Conservation (phyloP, 1,140 invertebrate genomes). For the Drosophila navojoa region DNA sequence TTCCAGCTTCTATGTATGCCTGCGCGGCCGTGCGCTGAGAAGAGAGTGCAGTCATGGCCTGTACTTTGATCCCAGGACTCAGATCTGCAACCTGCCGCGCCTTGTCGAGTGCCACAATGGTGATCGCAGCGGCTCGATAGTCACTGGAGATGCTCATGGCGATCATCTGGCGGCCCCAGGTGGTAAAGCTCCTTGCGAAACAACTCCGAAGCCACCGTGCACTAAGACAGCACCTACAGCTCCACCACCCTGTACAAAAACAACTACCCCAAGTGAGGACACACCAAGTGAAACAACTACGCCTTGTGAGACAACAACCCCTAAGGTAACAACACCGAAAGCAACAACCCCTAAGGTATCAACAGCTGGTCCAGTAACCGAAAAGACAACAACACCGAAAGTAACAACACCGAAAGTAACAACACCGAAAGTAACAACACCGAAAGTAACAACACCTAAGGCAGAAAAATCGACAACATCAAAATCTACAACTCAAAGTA, state of each 20-base stretch:
- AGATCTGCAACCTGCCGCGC: conserved; percentile 48
- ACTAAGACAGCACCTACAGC: conserved; percentile 11
- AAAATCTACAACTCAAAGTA: not conserved
- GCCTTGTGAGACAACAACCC: not conserved
- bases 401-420: conserved; percentile 10
- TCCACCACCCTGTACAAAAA: not conserved
- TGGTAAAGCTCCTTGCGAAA: conserved; percentile 23
- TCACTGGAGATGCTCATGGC: conserved; percentile 11
- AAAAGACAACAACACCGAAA: not conserved
- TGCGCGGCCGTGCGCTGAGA: conserved; percentile 50
- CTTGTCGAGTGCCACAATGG: conserved; percentile 57
- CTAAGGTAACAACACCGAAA: not conserved
- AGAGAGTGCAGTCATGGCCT: conserved; percentile 50
- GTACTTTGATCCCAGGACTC: conserved; percentile 44
- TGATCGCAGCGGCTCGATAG: conserved; percentile 27
- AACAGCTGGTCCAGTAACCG: too few species aligned
- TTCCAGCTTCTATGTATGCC: conserved; percentile 56
- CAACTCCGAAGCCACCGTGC: conserved; percentile 38
- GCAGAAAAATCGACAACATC: not conserved
- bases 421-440: conserved; percentile 12
- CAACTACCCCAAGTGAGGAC: conserved; percentile 1
- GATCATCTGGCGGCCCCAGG: not conserved
- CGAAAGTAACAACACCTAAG: not conserved
- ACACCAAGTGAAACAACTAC: not conserved
- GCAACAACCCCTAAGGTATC: not conserved